Conservation (phyloP, 2,113 vertebrate species). For the Furnarius figulus region DNA sequence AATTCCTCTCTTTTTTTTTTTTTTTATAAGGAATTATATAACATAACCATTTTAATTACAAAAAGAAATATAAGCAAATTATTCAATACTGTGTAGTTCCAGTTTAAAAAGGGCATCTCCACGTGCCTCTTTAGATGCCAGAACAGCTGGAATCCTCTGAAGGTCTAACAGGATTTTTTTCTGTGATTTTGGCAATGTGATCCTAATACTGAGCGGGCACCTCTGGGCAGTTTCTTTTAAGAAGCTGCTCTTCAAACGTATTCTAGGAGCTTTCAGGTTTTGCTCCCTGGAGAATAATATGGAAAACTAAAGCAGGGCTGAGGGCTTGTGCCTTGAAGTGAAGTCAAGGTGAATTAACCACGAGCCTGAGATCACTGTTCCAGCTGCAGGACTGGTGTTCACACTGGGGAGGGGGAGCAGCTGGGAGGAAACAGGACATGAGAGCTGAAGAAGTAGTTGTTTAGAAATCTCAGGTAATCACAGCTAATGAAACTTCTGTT, state of each 20-base stretch:
- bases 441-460: neutral
- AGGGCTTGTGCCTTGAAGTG: neutral
- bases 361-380: neutral
- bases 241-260: slow-evolving; percentile 7
- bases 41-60: neutral
- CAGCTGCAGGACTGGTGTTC: neutral
- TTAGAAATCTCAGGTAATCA: neutral
- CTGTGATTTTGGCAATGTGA: neutral
- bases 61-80: neutral
- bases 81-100: neutral
- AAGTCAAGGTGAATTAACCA: neutral
- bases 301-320: slow-evolving; percentile 21
- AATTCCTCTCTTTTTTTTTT: neutral
- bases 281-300: neutral
- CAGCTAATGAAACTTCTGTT: neutral
- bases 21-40: neutral
- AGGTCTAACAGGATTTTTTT: neutral
- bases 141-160: slow-evolving; percentile 2
- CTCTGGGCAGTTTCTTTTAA: slow-evolving; percentile 41
- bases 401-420: neutral
- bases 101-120: neutral
- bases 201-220: slow-evolving; percentile 52
- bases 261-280: slow-evolving; percentile 19
- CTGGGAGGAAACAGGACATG: neutral
- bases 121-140: neutral